Evolutionary conservation across 2,888 invertebrate genomes (phyloP).

Genomic region (Deladenus siricidicola): DNA sequence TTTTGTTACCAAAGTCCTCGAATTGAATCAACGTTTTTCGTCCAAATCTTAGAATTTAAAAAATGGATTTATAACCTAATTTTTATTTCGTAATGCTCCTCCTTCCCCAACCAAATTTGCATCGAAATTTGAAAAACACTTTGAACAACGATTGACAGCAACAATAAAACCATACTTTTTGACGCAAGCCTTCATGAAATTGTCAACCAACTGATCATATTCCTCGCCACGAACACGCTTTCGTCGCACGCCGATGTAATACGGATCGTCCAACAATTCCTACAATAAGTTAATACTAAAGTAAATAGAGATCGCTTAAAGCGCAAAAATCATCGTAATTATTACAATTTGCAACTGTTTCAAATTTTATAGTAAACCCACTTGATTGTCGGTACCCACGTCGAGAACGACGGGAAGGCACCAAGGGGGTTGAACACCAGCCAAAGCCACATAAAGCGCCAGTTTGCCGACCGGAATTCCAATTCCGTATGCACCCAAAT

Average conservation of each 20-base stretch:
- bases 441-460: slow-evolving; percentile 88
- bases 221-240: slow-evolving; percentile 70
- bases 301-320: too few species aligned
- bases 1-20: slow-evolving; percentile 95
- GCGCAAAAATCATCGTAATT: too few species aligned
- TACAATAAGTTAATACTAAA: slow-evolving; percentile 14
- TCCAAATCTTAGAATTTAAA: slow-evolving; percentile 56
- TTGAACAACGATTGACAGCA: background rate
- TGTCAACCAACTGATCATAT: slow-evolving; percentile 89
- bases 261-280: slow-evolving; percentile 61
- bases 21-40: slow-evolving; percentile 66
- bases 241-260: slow-evolving; percentile 86
- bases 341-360: too few species aligned
- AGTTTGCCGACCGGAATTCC: slow-evolving; percentile 97
- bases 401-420: slow-evolving; percentile 88
- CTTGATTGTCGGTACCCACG: slow-evolving; percentile 56
- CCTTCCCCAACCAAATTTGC: too few species aligned
- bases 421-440: slow-evolving; percentile 84
- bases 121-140: too few species aligned
- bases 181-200: slow-evolving; percentile 75
- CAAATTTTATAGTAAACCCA: too few species aligned
- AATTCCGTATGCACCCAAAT: slow-evolving; percentile 82
- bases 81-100: background rate
- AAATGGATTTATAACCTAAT: background rate
- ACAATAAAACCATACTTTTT: slow-evolving; percentile 18